Conservation (phyloP, 1,140 invertebrate species). For the Rhyacophila brunnea region DNA sequence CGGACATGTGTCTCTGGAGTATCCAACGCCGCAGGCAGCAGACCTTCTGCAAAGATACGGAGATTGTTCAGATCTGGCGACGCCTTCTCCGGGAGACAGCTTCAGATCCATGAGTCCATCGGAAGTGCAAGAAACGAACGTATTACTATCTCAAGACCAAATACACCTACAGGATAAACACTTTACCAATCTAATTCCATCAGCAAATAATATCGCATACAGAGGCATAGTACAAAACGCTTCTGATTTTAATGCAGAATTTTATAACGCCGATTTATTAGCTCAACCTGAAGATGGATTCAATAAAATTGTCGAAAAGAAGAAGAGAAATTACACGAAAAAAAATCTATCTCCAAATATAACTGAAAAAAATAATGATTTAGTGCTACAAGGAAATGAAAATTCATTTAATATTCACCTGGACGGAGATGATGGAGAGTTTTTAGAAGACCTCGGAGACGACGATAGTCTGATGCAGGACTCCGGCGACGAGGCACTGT, state of each 20-base stretch:
- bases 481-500: constrained; percentile 44
- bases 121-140: constrained; percentile 11
- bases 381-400: constrained; percentile 1
- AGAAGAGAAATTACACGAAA: constrained; percentile 26
- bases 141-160: constrained; percentile 9
- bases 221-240: constrained; percentile 39
- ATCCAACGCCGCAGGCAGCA: constrained; percentile 46
- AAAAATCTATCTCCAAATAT: constrained; percentile 12
- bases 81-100: constrained; percentile 32
- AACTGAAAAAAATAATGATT: constrained; percentile 11
- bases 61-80: constrained; percentile 32
- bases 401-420: constrained; percentile 6
- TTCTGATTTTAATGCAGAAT: constrained; percentile 18
- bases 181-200: constrained; percentile 32
- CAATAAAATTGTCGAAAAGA: constrained; percentile 2
- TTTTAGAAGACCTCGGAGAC: constrained; percentile 36
- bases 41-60: constrained; percentile 42
- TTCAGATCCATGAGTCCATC: constrained; percentile 32
- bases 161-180: constrained; percentile 22
- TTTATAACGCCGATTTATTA: constrained; percentile 23
- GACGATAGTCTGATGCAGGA: constrained; percentile 47
- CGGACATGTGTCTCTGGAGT: constrained; percentile 49
- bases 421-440: constrained; percentile 24
- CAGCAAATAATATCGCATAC: constrained; percentile 49
- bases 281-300: constrained; percentile 5